A percentile compares a stretch with the other conserved stretches of the same genome.
Conservation (phyloP, 1,140 invertebrate species). For the Gryllus bimaculatus region DNA sequence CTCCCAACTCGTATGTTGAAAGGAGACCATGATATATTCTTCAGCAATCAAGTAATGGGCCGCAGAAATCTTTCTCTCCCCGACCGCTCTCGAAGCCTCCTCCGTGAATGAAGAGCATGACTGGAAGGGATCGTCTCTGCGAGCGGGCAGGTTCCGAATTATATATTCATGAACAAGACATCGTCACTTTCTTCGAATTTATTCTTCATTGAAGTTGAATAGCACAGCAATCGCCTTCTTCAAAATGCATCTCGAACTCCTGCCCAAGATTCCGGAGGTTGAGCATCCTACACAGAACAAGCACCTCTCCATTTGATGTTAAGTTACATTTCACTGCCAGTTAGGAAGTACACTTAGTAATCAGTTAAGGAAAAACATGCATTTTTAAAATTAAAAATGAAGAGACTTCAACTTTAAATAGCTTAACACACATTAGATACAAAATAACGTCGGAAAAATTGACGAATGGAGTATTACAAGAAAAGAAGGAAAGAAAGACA, state of each 20-base stretch:
- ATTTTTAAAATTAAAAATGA: too few relatives aligned
- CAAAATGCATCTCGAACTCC: conserved; percentile 8
- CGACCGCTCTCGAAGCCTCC: conserved; percentile 57
- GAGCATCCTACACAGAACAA: conserved; percentile 13
- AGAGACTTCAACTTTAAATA: too few relatives aligned
- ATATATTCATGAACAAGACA: conserved; percentile 8
- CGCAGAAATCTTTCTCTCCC: conserved; percentile 46
- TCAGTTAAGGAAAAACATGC: too few relatives aligned
- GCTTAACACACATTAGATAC: too few relatives aligned
- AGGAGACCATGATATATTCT: conserved; percentile 55
- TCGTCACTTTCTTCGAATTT: neutral
- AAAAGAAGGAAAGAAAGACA: too few relatives aligned
- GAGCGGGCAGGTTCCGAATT: neutral
- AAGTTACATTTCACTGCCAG: too few relatives aligned
- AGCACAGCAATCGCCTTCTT: conserved; percentile 8
- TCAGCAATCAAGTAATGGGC: conserved; percentile 54
- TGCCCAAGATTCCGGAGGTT: conserved; percentile 11
- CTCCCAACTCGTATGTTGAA: conserved; percentile 60
- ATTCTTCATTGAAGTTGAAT: neutral
- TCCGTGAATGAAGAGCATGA: conserved; percentile 72
- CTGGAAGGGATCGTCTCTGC: conserved; percentile 34
- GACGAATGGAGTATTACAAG: too few relatives aligned
- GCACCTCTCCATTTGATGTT: too few relatives aligned
- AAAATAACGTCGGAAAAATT: too few relatives aligned
- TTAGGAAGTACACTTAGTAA: too few relatives aligned